Conservation (phyloP, 2,888 invertebrate species). For the Anthophora plumipes region DNA sequence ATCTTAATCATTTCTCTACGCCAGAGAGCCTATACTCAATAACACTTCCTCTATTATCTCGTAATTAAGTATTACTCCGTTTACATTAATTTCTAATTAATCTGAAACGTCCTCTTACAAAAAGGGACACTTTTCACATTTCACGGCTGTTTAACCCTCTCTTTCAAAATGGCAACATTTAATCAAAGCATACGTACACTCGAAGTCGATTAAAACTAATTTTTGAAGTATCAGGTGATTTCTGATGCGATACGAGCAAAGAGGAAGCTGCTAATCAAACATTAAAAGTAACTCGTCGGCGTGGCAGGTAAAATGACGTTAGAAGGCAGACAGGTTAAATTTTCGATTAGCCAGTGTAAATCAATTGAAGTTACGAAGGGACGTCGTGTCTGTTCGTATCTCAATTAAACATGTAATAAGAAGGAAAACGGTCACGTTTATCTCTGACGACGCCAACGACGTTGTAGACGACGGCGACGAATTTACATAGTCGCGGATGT, state of each 20-base stretch:
- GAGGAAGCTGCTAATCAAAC: conserved; percentile 1
- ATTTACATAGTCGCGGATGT: conserved; percentile 38
- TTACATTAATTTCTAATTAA: no score
- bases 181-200: conserved; percentile 7
- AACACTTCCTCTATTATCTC: no score
- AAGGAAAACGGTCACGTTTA: conserved; percentile 29
- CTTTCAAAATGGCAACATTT: no score
- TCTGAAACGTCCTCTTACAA: no score
- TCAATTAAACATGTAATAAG: conserved; percentile 40
- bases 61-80: no score
- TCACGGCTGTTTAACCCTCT: no score
- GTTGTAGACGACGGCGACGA: background rate
- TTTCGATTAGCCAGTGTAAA: conserved; percentile 21
- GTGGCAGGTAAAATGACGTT: background rate
- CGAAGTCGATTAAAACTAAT: conserved; percentile 8
- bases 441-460: background rate
- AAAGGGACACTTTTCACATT: no score
- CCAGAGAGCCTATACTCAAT: no score
- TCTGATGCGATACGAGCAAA: background rate
- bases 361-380: conserved; percentile 6
- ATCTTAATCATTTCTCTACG: no score
- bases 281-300: conserved; percentile 2
- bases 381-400: conserved; percentile 14
- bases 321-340: conserved; percentile 3
- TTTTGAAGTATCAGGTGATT: background rate